Conservation (phyloP, 2,113 vertebrate genomes). For the Apteryx mantelli region DNA sequence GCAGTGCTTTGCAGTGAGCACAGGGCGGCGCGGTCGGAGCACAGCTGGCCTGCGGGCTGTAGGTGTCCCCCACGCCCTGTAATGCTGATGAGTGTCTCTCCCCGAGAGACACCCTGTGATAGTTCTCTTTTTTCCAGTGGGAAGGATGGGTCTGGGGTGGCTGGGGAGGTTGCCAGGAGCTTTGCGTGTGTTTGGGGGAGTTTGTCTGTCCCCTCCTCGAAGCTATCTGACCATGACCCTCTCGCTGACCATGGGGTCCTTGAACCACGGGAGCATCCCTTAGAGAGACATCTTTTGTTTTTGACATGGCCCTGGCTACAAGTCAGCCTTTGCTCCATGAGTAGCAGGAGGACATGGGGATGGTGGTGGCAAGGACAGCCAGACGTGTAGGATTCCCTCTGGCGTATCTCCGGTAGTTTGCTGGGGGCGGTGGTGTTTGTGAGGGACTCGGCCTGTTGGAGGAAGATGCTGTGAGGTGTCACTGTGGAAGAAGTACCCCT, state of each 20-base stretch:
- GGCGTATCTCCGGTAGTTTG: background rate
- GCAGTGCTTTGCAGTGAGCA: fast-evolving
- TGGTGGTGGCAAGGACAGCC: background rate
- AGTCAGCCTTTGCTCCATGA: background rate
- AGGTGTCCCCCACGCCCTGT: fast-evolving
- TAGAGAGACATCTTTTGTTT: background rate
- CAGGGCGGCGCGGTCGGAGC: background rate
- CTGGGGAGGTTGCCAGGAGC: background rate
- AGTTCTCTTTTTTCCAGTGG: background rate
- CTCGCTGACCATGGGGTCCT: background rate
- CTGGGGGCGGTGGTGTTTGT: background rate
- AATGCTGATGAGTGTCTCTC: fast-evolving
- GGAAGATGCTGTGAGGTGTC: fast-evolving
- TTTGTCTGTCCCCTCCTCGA: background rate
- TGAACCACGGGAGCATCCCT: background rate
- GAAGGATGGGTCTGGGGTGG: background rate
- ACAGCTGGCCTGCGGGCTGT: fast-evolving
- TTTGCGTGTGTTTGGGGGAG: background rate
- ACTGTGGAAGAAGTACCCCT: background rate
- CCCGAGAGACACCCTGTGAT: fast-evolving
- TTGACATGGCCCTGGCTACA: background rate
- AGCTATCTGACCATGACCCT: background rate
- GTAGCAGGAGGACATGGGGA: fast-evolving
- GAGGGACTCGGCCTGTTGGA: background rate
- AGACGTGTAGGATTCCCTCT: background rate